phyloP scores from a whole-genome alignment of 2,113 vertebrate genomes.

The Xyliphius kryptos region DNA sequence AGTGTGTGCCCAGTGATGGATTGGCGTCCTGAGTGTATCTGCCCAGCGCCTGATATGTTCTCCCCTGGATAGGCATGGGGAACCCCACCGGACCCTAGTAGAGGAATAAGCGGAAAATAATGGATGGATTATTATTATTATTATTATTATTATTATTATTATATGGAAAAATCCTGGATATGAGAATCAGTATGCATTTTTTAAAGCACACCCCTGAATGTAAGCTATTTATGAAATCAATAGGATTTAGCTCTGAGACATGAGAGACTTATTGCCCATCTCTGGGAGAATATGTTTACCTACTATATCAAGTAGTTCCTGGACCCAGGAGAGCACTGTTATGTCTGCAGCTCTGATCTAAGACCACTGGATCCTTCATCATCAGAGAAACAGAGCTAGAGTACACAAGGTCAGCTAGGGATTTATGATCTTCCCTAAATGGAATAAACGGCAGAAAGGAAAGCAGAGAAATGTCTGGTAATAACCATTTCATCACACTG shows the following conservation, averaged over 20 bases:
- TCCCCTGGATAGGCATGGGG: too few species aligned
- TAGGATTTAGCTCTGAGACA: background rate
- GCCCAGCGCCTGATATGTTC: too few species aligned
- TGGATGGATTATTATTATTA: too few species aligned
- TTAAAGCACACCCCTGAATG: background rate
- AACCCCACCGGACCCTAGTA: too few species aligned
- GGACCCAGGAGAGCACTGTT: constrained; percentile 3
- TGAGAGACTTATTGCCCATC: background rate
- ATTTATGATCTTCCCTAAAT: constrained; percentile 59
- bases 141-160: background rate
- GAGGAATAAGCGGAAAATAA: too few species aligned
- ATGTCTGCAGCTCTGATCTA: constrained; percentile 11
- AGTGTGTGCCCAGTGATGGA: too few species aligned
- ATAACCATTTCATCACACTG: constrained; percentile 68
- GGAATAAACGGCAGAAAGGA: constrained; percentile 53
- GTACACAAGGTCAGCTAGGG: constrained; percentile 58
- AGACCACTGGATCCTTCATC: constrained; percentile 37
- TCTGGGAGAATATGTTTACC: constrained; percentile 2
- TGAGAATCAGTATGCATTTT: background rate
- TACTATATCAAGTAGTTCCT: background rate
- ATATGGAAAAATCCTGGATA: background rate
- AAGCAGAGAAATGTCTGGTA: constrained; percentile 57
- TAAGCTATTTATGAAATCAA: background rate
- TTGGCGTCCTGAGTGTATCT: too few species aligned
- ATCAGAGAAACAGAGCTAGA: constrained; percentile 30